A percentile compares a stretch with the other conserved stretches of the same genome.
These are phyloP conservation scores for Drymonia ruficornis DNA, from an alignment of 2,888 invertebrate genomes.

Conservation along the genomic window DNA sequence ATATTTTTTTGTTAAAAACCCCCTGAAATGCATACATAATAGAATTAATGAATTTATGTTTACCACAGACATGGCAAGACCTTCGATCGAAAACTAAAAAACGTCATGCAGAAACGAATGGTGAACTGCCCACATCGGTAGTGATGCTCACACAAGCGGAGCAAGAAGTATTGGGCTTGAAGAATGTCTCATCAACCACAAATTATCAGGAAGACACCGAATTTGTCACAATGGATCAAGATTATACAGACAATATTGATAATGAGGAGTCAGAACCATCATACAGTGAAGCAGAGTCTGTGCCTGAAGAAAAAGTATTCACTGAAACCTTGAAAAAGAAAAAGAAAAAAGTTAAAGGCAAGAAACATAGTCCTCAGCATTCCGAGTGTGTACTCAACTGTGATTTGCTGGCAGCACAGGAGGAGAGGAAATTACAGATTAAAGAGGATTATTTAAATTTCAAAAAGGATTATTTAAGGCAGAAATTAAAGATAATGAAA, in stretches of 20 bases:
- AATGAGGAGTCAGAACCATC: slow-evolving; percentile 50
- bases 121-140: slow-evolving; percentile 51
- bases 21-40: no score
- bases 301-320: slow-evolving; percentile 61
- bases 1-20: no score
- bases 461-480: slow-evolving; percentile 73
- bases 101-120: slow-evolving; percentile 49
- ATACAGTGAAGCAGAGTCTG: slow-evolving; percentile 62
- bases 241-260: slow-evolving; percentile 46
- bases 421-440: slow-evolving; percentile 65
- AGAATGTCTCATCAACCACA: slow-evolving; percentile 51
- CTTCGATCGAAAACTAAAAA: slow-evolving; percentile 67
- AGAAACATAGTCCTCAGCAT: slow-evolving; percentile 46
- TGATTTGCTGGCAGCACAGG: slow-evolving; percentile 64
- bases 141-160: slow-evolving; percentile 57
- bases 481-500: slow-evolving; percentile 68
- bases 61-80: slow-evolving; percentile 80
- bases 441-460: slow-evolving; percentile 75
- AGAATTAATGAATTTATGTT: slow-evolving; percentile 25
- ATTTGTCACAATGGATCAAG: slow-evolving; percentile 53
- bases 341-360: slow-evolving; percentile 41
- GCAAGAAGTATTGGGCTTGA: slow-evolving; percentile 63
- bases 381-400: slow-evolving; percentile 66
- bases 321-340: slow-evolving; percentile 34
- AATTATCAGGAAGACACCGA: slow-evolving; percentile 56